A percentile compares a stretch with the other conserved stretches of the same genome.
Conservation (phyloP, 92 coral and sea anemone genomes). For the Virgularia gustaviana region DNA sequence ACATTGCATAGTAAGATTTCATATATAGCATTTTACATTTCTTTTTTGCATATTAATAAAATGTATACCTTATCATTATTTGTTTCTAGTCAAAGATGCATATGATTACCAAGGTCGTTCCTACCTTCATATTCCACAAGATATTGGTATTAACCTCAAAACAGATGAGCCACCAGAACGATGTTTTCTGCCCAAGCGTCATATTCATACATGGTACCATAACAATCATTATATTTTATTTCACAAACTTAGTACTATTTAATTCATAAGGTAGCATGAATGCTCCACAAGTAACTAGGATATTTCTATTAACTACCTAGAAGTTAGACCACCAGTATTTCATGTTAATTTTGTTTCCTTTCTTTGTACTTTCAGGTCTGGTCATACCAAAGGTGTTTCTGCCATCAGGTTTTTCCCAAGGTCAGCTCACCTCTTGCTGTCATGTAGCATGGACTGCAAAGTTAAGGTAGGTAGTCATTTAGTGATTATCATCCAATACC, state of each 20-base stretch:
- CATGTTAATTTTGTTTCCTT: neutral
- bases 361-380: constrained; percentile 89
- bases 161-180: constrained; percentile 90
- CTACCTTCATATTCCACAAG: constrained; percentile 92
- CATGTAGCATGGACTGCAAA: constrained; percentile 97
- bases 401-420: constrained; percentile 82
- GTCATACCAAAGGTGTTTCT: constrained; percentile 96
- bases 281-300: too few species aligned
- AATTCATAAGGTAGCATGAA: too few species aligned
- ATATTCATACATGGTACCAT: constrained; percentile 87
- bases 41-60: neutral
- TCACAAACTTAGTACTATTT: neutral
- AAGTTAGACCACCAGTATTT: neutral
- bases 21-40: too few species aligned
- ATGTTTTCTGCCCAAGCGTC: constrained; percentile 88
- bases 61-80: neutral
- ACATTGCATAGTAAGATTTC: constrained; percentile 75
- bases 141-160: constrained; percentile 83
- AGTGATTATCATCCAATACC: neutral
- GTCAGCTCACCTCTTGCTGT: constrained; percentile 83
- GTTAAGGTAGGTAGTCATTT: constrained; percentile 59
- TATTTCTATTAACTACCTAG: neutral
- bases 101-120: constrained; percentile 94
- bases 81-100: constrained; percentile 79
- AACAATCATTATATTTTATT: neutral